phyloP scores from a whole-genome alignment of 2,113 vertebrate species.

The Scomber colias region DNA sequence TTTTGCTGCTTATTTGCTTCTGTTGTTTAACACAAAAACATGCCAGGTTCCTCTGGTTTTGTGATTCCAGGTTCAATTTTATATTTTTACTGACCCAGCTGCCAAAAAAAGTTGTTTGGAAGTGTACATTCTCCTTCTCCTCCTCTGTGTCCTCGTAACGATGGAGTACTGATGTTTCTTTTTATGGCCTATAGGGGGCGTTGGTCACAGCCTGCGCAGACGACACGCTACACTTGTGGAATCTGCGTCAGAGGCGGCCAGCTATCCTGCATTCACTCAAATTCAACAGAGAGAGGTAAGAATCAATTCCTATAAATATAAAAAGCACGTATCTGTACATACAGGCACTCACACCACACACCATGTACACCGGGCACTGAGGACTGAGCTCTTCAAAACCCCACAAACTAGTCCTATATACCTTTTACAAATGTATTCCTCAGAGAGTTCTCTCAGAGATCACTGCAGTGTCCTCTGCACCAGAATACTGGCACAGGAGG shows the following conservation, averaged over 20 bases:
- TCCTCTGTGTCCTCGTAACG: constrained; percentile 40
- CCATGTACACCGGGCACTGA: background rate
- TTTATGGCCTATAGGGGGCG: constrained; percentile 87
- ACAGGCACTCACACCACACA: background rate
- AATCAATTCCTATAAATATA: background rate
- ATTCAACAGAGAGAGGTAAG: constrained; percentile 98
- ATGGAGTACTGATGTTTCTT: background rate
- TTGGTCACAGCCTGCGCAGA: constrained; percentile 96
- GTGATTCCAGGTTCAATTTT: background rate
- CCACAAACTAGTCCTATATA: too few relatives aligned
- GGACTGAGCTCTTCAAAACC: background rate
- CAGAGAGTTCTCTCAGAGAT: background rate
- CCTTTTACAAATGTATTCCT: background rate
- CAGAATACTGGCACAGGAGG: background rate
- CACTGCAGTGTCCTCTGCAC: background rate
- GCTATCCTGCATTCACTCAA: constrained; percentile 97
- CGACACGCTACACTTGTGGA: constrained; percentile 98
- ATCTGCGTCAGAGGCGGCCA: constrained; percentile 95
- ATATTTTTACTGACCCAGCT: background rate
- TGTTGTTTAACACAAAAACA: background rate
- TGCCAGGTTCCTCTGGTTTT: background rate
- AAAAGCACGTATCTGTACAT: constrained; percentile 12
- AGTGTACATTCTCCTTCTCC: background rate
- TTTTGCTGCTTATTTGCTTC: background rate
- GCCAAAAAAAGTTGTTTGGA: background rate